These are phyloP conservation scores for Psilopsiagon aurifrons DNA, from an alignment of 2,113 vertebrate species.

Conservation along the genomic window DNA sequence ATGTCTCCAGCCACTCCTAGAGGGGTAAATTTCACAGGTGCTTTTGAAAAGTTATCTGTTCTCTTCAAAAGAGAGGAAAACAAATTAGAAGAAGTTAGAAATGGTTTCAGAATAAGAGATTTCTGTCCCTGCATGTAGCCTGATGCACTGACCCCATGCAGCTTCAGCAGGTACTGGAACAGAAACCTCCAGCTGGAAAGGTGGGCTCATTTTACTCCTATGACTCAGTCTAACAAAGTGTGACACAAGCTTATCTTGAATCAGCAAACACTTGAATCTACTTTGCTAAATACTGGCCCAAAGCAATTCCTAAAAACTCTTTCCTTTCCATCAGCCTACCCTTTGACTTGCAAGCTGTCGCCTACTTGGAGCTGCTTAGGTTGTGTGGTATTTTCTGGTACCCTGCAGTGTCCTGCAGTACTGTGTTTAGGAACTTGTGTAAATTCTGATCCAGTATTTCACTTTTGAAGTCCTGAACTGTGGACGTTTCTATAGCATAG, in stretches of 20 bases:
- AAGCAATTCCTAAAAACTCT: background rate
- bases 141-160: background rate
- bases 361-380: background rate
- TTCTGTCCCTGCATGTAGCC: background rate
- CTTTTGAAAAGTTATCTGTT: slow-evolving; percentile 3
- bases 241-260: background rate
- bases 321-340: background rate
- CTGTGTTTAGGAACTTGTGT: background rate
- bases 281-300: background rate
- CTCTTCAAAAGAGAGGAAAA: slow-evolving; percentile 38
- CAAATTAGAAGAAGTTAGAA: background rate
- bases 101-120: background rate
- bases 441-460: background rate
- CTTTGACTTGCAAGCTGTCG: background rate
- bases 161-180: background rate
- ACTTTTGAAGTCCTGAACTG: background rate
- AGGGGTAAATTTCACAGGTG: background rate
- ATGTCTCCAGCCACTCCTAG: background rate
- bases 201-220: background rate
- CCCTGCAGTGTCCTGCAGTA: background rate
- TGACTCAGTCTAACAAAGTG: background rate
- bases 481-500: background rate
- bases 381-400: background rate
- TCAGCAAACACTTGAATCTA: background rate
- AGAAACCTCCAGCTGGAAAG: background rate